phyloP scores from a whole-genome alignment of 64 coral and sea anemone genomes.

The Montipora capricornis region DNA sequence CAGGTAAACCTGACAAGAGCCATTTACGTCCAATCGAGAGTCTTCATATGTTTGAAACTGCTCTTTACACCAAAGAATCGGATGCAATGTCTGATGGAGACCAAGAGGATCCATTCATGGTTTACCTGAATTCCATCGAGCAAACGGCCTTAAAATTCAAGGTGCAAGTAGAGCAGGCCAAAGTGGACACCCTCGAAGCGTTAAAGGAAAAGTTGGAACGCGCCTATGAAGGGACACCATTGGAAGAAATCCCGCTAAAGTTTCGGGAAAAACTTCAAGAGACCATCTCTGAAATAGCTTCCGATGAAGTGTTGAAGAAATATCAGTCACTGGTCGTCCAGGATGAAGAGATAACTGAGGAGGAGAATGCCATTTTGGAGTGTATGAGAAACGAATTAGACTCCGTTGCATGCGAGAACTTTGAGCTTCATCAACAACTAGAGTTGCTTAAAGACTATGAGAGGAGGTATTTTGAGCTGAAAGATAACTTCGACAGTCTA shows the following conservation, averaged over 20 bases:
- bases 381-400: slow-evolving; percentile 80
- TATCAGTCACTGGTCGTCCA: slow-evolving; percentile 73
- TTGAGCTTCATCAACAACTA: slow-evolving; percentile 69
- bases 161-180: slow-evolving; percentile 90
- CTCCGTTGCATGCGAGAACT: slow-evolving; percentile 76
- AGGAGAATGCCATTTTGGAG: slow-evolving; percentile 67
- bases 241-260: slow-evolving; percentile 81
- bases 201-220: slow-evolving; percentile 82
- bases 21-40: neutral
- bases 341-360: slow-evolving; percentile 60
- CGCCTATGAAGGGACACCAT: slow-evolving; percentile 89
- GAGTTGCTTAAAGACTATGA: slow-evolving; percentile 61
- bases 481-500: slow-evolving; percentile 67
- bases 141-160: slow-evolving; percentile 93
- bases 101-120: slow-evolving; percentile 89
- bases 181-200: slow-evolving; percentile 83
- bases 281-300: slow-evolving; percentile 84
- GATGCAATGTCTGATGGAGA: slow-evolving; percentile 43
- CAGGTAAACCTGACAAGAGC: neutral
- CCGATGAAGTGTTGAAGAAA: slow-evolving; percentile 84
- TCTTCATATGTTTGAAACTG: slow-evolving; percentile 5
- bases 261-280: slow-evolving; percentile 91
- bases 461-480: slow-evolving; percentile 71
- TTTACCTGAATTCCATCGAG: slow-evolving; percentile 92
- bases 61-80: neutral